These are phyloP conservation scores for Ptilonorhynchus violaceus DNA, from an alignment of 2,113 vertebrate species.

Conservation along the genomic window DNA sequence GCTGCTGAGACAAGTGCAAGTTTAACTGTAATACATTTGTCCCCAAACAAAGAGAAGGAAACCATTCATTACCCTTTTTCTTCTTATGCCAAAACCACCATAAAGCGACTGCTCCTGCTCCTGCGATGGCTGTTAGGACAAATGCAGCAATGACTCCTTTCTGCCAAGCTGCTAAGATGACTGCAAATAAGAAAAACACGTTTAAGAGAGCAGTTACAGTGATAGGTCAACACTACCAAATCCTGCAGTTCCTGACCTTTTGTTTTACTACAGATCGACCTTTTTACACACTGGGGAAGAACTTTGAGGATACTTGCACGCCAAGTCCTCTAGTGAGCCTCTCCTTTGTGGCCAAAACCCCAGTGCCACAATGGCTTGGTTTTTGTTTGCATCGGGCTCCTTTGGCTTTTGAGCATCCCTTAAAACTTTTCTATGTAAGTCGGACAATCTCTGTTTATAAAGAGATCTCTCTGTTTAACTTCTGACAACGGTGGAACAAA, in stretches of 20 bases:
- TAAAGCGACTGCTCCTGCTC: not conserved
- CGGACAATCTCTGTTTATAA: not conserved
- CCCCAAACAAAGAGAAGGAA: not conserved
- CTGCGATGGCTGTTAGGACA: not conserved
- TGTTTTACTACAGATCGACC: not conserved
- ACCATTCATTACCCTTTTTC: slow-evolving; percentile 56
- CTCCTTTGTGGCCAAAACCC: not conserved
- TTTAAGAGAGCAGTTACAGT: not conserved
- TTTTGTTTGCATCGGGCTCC: not conserved
- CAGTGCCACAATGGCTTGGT: not conserved
- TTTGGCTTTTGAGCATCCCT: not conserved
- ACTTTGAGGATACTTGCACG: not conserved
- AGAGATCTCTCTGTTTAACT: not conserved
- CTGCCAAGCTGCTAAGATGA: slow-evolving; percentile 62
- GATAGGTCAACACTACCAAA: not conserved
- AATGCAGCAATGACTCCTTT: slow-evolving; percentile 52
- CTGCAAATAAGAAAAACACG: slow-evolving; percentile 36
- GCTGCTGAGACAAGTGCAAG: not conserved
- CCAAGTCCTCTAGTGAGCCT: not conserved
- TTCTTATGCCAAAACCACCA: slow-evolving; percentile 49
- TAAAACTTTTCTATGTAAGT: not conserved
- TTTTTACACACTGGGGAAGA: not conserved
- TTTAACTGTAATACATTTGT: not conserved
- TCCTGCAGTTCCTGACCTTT: not conserved
- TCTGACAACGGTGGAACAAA: not conserved